Percentiles rank a stretch among this genome's conserved stretches.
Conservation (phyloP, 2,113 vertebrate genomes). For the Xiphophorus hellerii region DNA sequence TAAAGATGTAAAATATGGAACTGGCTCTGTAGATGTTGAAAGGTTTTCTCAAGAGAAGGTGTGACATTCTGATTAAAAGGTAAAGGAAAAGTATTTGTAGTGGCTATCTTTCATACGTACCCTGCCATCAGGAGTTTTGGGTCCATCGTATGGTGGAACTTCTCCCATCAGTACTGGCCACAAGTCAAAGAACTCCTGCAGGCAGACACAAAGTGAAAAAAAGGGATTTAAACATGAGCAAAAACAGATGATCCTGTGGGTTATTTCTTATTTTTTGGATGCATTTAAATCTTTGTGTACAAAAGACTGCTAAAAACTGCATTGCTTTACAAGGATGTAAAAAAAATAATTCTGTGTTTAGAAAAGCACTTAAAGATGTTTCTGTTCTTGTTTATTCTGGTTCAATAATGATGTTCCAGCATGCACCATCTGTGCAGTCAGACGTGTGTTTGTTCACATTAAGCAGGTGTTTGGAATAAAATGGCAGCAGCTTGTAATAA, state of each 20-base stretch:
- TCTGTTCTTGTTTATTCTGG: constrained; percentile 17
- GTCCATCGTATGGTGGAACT: constrained; percentile 80
- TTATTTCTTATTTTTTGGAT: constrained; percentile 14
- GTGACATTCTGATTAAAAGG: neutral
- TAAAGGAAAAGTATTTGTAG: neutral
- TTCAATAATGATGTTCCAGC: constrained; percentile 12
- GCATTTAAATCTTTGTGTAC: neutral
- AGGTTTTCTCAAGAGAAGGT: neutral
- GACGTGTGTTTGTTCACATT: constrained; percentile 49
- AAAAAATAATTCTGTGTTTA: neutral
- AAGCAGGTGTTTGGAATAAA: constrained; percentile 54
- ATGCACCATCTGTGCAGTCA: constrained; percentile 55
- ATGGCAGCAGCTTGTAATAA: constrained; percentile 61
- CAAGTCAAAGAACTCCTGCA: constrained; percentile 84
- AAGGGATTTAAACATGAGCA: neutral
- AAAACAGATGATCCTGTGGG: neutral
- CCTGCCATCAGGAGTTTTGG: constrained; percentile 85
- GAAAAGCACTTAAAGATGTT: constrained; percentile 7
- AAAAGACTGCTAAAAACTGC: neutral
- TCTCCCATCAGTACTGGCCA: constrained; percentile 86
- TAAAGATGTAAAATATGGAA: neutral
- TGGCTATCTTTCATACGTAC: constrained; percentile 58
- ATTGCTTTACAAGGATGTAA: neutral
- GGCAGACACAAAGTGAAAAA: neutral
- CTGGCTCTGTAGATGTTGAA: neutral